Base-by-base conservation (phyloP, 2,113 vertebrate species). In the Chrysemys picta region DNA sequence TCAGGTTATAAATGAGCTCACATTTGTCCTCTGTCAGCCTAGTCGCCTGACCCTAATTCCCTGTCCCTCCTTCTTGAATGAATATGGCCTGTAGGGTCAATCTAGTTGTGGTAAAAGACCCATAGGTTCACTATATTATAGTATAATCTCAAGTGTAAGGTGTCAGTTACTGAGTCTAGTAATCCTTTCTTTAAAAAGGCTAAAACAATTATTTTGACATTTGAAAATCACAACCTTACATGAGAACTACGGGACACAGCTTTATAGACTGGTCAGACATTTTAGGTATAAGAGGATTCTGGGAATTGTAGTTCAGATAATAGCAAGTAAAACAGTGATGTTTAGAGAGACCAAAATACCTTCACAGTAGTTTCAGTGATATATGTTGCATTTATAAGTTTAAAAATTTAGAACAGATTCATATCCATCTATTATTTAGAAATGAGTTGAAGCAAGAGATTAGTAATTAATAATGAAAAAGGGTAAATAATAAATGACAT, bases 401-500 rank as follows among this genome's bases (percentile, higher is more conserved):
- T 35, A 65, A 62, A 45, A 45, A 6, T 14, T 76, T 78, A 78
- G 25, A 47, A 47, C 42, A 3, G 0, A 72, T 89, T 82, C 0
- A 1, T 80, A 19, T 80, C 80, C 81, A 22, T 54, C 24, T 22
- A 14, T 93, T 95, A 89, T 89, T 93, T 29, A 94, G 24, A 72
- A 93, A 47, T 82, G 13, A 38, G 52, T 90, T 90, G 53, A 8
- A 80, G 49, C 75, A 52, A 88, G 53, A 84, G 12, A 21, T 90
- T 56, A 85, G 80, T 91, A 72, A 83, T 83, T 85, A 94, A 38
- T 92, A 89, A 45, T 95, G 10, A 82, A 25, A 53, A 90, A 85
- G 38, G 35, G 3, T 47, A 94, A 96, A 85, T 91, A 93, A 76
- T 85, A 86, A 94, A 82, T 95, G 0, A 0, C 38, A 10, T 42